A percentile compares a stretch with the other conserved stretches of the same genome.
Conservation (phyloP, 2,113 vertebrate genomes). For the Pseudopodoces humilis region DNA sequence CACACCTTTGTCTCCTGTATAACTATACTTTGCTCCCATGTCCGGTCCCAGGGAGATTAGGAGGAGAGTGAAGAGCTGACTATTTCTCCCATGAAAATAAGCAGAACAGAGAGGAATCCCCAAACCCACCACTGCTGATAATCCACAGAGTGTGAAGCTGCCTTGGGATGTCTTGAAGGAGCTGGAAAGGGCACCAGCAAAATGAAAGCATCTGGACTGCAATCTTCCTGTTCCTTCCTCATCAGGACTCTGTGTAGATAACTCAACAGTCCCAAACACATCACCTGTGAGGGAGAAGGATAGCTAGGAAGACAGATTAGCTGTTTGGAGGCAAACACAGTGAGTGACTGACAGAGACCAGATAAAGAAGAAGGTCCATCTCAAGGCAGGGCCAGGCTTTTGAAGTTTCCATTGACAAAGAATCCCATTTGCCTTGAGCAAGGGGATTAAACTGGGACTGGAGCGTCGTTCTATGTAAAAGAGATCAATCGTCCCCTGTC, state of each 20-base stretch:
- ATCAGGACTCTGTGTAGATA: conserved; percentile 14
- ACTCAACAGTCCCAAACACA: conserved; percentile 1
- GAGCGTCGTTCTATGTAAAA: conserved; percentile 57
- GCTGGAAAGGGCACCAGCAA: neutral
- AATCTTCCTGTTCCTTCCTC: neutral
- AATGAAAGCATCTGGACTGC: neutral
- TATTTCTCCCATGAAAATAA: neutral
- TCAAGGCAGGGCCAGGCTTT: conserved; percentile 41
- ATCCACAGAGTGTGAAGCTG: neutral
- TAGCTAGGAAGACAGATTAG: conserved; percentile 54
- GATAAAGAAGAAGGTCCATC: conserved; percentile 66
- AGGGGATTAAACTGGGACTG: conserved; percentile 69
- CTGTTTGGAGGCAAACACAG: conserved; percentile 58
- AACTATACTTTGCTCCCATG: neutral
- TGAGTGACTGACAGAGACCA: conserved; percentile 55
- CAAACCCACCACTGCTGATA: neutral
- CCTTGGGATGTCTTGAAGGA: neutral
- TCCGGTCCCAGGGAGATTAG: neutral
- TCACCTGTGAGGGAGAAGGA: neutral
- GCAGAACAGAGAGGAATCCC: neutral
- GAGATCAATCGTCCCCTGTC: conserved; percentile 67
- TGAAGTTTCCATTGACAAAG: conserved; percentile 75
- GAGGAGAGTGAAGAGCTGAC: neutral
- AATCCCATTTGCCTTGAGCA: conserved; percentile 68
- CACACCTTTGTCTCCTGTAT: neutral